Percentiles rank a stretch among this genome's conserved stretches.
Conservation (phyloP, 2,797 vertebrate genomes). For the Fundulus diaphanus region DNA sequence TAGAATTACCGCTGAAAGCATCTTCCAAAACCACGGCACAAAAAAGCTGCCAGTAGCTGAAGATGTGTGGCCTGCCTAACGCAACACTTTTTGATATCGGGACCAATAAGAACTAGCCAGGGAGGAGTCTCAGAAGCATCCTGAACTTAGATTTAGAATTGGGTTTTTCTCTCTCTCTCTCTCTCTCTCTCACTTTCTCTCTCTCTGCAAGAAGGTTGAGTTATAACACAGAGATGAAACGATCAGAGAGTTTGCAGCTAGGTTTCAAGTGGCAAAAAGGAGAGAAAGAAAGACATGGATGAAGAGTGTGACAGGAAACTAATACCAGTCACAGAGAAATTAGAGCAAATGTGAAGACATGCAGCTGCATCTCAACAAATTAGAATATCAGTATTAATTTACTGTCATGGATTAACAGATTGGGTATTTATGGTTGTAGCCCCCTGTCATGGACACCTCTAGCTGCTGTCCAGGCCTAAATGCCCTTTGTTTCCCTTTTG, state of each 20-base stretch:
- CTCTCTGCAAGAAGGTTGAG: neutral
- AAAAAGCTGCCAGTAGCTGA: neutral
- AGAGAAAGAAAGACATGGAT: neutral
- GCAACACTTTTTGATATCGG: neutral
- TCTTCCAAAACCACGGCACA: conserved; percentile 18
- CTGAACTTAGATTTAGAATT: neutral
- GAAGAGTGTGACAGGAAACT: neutral
- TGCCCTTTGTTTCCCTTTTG: neutral
- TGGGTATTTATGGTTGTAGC: neutral
- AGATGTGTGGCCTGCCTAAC: neutral
- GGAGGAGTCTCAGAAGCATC: conserved; percentile 7
- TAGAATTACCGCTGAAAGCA: conserved; percentile 25
- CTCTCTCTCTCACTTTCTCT: too few species aligned
- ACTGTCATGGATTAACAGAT: neutral
- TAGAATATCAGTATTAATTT: neutral
- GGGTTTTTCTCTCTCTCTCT: too few species aligned
- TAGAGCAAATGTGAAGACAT: neutral
- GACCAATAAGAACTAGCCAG: conserved; percentile 26
- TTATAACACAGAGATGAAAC: neutral
- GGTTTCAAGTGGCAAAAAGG: neutral
- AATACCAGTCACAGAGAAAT: neutral
- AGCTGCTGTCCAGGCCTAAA: neutral
- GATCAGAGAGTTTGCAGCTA: neutral
- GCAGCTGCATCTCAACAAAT: neutral
- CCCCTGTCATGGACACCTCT: neutral